Evolutionary conservation across 2,797 vertebrate genomes (phyloP), one percentile per base, ranked within the genome.

Genomic region (Peromyscus melanophrys): DNA sequence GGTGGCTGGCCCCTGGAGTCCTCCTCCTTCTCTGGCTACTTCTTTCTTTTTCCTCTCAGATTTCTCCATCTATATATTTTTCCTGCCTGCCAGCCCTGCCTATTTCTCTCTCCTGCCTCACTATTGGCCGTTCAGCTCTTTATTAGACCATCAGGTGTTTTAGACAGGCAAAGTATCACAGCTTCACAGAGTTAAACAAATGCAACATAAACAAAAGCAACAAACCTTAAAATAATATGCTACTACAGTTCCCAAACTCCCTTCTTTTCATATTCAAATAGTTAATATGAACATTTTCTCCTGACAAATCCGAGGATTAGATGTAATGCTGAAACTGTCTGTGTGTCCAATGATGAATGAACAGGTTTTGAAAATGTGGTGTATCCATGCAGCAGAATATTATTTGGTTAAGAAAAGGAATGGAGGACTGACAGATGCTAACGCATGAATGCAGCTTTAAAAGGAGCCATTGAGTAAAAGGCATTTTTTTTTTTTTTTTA

Each of bases 191-290:
- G 4, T 55, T 55, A 55, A 55, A 55, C 55, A 55, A 55, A 55
- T 55, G 55, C 55, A 55, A 17, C 55, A 55, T 55, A 55, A 55
- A 17, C 55, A 55, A 55, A 52, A 55, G 55, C 4, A 55, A 55
- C 55, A 55, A 14, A 55, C 16, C 55, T 55, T 55, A 55, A 55
- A 55, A 55, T 55, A 55, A 55, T 55, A 55, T 17, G 16, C 14
- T 55, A 55, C 55, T 16, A 55, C 29, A 5, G 63, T 34, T 46
- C 27, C 49, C 40, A 46, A 16, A 49, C 67, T 37, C 69, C 73
- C 31, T 65, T 49, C 87, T 85, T 95, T 81, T 73, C 10, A 83
- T 93, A 65, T 95, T 93, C 46, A 89, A 80, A 34, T 29, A 55
- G 21, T 17, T 63, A 59, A 9, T 11, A 57, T 69, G 37, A 49